These are phyloP conservation scores for Onychomys leucogaster DNA, from an alignment of 2,797 vertebrate species.

Conservation along the genomic window DNA sequence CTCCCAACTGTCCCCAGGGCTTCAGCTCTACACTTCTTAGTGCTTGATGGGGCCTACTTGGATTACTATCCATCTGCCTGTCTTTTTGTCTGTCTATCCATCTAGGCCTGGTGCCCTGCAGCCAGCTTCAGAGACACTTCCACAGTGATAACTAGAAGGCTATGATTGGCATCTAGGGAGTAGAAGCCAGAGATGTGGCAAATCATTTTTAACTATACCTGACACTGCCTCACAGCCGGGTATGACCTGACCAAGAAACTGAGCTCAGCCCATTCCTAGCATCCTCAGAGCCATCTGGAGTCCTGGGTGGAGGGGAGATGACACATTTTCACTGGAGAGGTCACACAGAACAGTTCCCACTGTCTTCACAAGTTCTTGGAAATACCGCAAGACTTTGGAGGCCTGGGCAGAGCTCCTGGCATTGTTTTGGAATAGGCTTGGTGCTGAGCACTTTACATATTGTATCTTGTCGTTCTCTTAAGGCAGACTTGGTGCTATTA, in stretches of 20 bases:
- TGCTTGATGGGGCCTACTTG: neutral
- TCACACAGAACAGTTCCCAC: neutral
- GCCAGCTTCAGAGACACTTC: neutral
- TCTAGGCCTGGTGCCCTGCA: neutral
- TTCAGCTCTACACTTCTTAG: neutral
- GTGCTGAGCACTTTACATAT: conserved; percentile 9
- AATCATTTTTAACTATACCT: neutral
- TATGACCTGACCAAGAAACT: neutral
- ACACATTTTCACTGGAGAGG: neutral
- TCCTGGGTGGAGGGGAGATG: accelerated
- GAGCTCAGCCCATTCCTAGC: neutral
- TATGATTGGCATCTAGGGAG: neutral
- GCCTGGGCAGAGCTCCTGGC: neutral
- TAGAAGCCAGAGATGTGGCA: neutral
- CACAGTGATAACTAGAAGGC: neutral
- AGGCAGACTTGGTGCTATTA: conserved; percentile 19
- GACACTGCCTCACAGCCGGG: neutral
- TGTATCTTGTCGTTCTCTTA: conserved; percentile 34
- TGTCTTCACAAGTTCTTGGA: neutral
- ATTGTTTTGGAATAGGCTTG: conserved; percentile 18
- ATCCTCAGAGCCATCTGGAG: neutral
- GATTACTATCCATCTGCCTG: neutral
- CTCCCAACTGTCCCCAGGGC: neutral
- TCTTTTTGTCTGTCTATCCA: neutral
- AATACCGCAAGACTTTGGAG: conserved; percentile 12